Conservation (phyloP, 2,113 vertebrate species). For the Microcebus murinus region DNA sequence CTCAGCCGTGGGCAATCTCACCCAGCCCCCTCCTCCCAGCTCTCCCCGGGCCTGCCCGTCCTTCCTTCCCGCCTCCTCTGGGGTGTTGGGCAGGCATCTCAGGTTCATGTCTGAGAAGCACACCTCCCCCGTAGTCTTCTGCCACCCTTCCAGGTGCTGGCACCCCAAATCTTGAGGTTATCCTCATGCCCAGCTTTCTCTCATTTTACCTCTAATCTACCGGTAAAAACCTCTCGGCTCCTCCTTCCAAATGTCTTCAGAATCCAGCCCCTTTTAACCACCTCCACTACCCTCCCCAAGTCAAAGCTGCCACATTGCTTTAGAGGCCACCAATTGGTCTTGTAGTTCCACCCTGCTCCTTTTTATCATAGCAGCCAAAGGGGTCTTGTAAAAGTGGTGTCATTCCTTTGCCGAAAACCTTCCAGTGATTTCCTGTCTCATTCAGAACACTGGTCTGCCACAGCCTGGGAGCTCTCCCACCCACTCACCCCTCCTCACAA, state of each 20-base stretch:
- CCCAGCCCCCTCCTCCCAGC: not conserved
- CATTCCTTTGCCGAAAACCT: not conserved
- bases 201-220: not conserved
- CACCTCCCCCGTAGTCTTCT: rapidly evolving
- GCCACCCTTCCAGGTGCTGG: not conserved
- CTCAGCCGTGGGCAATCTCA: not conserved
- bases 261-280: not conserved
- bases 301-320: rapidly evolving
- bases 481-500: no score
- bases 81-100: not conserved
- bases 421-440: not conserved
- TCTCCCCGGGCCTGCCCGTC: rapidly evolving
- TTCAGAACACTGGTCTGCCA: not conserved
- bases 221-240: not conserved
- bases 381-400: not conserved
- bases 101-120: not conserved
- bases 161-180: not conserved
- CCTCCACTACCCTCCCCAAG: not conserved
- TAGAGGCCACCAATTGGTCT: not conserved
- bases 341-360: not conserved
- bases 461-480: rapidly evolving
- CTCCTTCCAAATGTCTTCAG: not conserved
- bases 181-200: not conserved
- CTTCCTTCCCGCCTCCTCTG: not conserved
- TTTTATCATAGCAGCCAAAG: not conserved